Conservation (phyloP, 2,888 invertebrate species). For the Nomada ruficornis region DNA sequence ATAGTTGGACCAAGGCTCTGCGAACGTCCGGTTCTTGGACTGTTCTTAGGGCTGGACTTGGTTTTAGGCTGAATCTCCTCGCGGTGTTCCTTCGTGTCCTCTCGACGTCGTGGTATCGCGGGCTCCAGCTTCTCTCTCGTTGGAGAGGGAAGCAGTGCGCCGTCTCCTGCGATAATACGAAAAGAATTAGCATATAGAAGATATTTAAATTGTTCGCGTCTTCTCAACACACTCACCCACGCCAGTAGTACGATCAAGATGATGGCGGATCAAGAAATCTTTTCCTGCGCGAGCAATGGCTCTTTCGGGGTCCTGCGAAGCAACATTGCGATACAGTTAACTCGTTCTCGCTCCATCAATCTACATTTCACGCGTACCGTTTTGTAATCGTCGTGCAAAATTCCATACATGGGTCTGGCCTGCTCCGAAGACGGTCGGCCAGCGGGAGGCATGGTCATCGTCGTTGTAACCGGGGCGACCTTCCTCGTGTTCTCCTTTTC, state of each 20-base stretch:
- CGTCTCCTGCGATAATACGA: slow-evolving; percentile 83
- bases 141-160: slow-evolving; percentile 89
- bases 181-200: no score
- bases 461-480: slow-evolving; percentile 77
- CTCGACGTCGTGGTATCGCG: slow-evolving; percentile 87
- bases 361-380: slow-evolving; percentile 64
- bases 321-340: neutral
- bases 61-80: slow-evolving; percentile 80
- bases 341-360: no score
- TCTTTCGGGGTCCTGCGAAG: slow-evolving; percentile 80
- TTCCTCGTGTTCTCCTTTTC: slow-evolving; percentile 94
- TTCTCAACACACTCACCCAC: slow-evolving; percentile 85
- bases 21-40: slow-evolving; percentile 87
- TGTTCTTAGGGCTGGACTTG: slow-evolving; percentile 87
- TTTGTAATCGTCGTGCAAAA: slow-evolving; percentile 79
- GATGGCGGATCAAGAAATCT: slow-evolving; percentile 89
- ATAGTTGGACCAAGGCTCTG: slow-evolving; percentile 89
- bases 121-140: slow-evolving; percentile 90
- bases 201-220: neutral
- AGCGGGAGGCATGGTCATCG: slow-evolving; percentile 78
- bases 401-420: slow-evolving; percentile 79
- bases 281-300: slow-evolving; percentile 85
- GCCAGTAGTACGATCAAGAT: slow-evolving; percentile 90
- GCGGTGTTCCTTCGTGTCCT: slow-evolving; percentile 84
- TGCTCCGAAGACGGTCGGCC: slow-evolving; percentile 82